Percentiles rank a stretch among this genome's conserved stretches.
phyloP scores from a whole-genome alignment of 2,797 vertebrate species.

The Hemibagrus guttatus region DNA sequence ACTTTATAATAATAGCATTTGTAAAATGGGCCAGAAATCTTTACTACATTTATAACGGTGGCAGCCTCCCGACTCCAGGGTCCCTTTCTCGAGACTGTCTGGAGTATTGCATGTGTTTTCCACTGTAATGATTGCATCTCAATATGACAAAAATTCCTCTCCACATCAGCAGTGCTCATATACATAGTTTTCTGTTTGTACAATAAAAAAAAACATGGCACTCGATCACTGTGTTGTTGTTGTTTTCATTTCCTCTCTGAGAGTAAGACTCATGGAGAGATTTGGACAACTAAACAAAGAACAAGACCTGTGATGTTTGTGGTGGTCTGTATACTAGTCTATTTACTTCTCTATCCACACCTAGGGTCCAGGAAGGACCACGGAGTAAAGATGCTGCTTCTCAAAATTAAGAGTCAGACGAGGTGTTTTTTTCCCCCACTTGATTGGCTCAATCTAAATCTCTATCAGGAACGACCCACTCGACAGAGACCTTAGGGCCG shows the following conservation, averaged over 20 bases:
- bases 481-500: background rate
- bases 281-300: background rate
- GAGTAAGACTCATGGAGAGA: background rate
- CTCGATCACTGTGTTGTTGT: constrained; percentile 17
- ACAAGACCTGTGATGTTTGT: background rate
- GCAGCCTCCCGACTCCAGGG: background rate
- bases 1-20: background rate
- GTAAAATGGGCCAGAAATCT: background rate
- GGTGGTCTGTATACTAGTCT: background rate
- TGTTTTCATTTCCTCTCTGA: background rate
- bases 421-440: background rate
- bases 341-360: background rate
- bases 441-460: background rate
- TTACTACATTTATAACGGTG: background rate
- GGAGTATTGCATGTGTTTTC: background rate
- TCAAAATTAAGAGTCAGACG: background rate
- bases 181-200: constrained; percentile 33
- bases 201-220: constrained; percentile 39
- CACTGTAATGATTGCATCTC: background rate
- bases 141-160: constrained; percentile 1
- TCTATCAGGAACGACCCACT: background rate
- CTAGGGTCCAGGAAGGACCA: no score
- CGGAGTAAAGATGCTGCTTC: background rate
- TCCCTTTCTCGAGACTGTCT: background rate
- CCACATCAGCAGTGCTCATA: constrained; percentile 23